A percentile compares a stretch with the other conserved stretches of the same genome.
Evolutionary conservation across 2,888 invertebrate species (phyloP).

Genomic region (Rhagium mordax): DNA sequence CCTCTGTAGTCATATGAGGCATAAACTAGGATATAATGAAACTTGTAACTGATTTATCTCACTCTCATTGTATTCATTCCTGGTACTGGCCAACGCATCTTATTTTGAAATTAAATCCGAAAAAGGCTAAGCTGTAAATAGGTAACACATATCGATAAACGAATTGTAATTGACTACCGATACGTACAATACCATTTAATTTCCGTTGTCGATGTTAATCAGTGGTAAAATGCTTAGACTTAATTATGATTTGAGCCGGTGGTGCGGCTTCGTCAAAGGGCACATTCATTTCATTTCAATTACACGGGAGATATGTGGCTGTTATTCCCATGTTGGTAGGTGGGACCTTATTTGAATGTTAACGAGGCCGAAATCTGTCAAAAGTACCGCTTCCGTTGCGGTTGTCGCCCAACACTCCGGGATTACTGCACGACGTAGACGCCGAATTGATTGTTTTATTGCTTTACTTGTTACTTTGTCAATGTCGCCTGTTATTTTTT

Average conservation of each 20-base stretch:
- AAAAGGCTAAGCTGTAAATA: background rate
- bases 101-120: background rate
- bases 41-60: too few species aligned
- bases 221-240: conserved; percentile 47
- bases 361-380: conserved; percentile 68
- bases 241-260: conserved; percentile 61
- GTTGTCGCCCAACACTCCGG: conserved; percentile 45
- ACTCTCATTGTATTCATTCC: too few species aligned
- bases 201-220: conserved; percentile 51
- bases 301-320: conserved; percentile 50
- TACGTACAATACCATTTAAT: conserved; percentile 46
- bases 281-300: conserved; percentile 64
- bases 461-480: conserved; percentile 22
- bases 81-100: background rate
- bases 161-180: conserved; percentile 51
- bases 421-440: conserved; percentile 55
- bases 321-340: conserved; percentile 62
- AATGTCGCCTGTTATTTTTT: conserved; percentile 27
- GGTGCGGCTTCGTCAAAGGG: conserved; percentile 55
- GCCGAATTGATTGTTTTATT: conserved; percentile 30
- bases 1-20: too few species aligned
- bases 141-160: conserved; percentile 38
- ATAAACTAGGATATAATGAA: too few species aligned
- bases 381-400: conserved; percentile 67
- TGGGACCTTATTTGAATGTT: conserved; percentile 67